phyloP scores from a whole-genome alignment of 92 coral and sea anemone genomes.

The Phenganax stokvisi region DNA sequence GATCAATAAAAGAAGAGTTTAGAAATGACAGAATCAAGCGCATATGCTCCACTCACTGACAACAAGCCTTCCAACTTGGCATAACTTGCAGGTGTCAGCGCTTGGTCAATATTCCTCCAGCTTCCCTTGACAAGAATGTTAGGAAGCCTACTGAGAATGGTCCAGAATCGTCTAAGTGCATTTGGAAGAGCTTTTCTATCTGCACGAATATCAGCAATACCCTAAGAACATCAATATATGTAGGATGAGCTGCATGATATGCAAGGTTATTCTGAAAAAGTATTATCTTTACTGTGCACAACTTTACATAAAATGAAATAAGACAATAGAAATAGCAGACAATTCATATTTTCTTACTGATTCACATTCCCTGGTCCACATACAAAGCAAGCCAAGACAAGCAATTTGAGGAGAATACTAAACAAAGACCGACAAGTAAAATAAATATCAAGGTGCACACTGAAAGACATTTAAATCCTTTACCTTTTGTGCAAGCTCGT shows the following conservation, averaged over 20 bases:
- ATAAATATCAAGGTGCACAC: too few species aligned
- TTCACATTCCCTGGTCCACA: slow-evolving; percentile 96
- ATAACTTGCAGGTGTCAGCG: slow-evolving; percentile 68
- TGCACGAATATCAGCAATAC: slow-evolving; percentile 81
- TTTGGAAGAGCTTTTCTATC: slow-evolving; percentile 93
- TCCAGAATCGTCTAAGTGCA: slow-evolving; percentile 92
- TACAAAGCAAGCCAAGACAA: slow-evolving; percentile 80
- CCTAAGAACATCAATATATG: slow-evolving; percentile 45
- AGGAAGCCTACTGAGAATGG: slow-evolving; percentile 73
- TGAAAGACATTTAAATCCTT: background rate
- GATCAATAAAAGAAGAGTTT: background rate
- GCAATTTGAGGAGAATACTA: slow-evolving; percentile 92
- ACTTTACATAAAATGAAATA: too few species aligned
- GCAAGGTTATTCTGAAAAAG: background rate
- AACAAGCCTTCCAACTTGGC: slow-evolving; percentile 72
- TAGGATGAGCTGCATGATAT: background rate
- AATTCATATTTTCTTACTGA: slow-evolving; percentile 48
- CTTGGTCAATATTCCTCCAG: slow-evolving; percentile 80
- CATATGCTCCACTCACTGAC: slow-evolving; percentile 54
- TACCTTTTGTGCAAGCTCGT: slow-evolving; percentile 92
- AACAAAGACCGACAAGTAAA: too few species aligned
- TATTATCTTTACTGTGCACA: too few species aligned
- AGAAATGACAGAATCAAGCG: too few species aligned
- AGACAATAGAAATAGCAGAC: too few species aligned
- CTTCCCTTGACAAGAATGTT: slow-evolving; percentile 69